These are phyloP conservation scores for Rhinoptilus africanus DNA, from an alignment of 2,113 vertebrate species.

Conservation along the genomic window DNA sequence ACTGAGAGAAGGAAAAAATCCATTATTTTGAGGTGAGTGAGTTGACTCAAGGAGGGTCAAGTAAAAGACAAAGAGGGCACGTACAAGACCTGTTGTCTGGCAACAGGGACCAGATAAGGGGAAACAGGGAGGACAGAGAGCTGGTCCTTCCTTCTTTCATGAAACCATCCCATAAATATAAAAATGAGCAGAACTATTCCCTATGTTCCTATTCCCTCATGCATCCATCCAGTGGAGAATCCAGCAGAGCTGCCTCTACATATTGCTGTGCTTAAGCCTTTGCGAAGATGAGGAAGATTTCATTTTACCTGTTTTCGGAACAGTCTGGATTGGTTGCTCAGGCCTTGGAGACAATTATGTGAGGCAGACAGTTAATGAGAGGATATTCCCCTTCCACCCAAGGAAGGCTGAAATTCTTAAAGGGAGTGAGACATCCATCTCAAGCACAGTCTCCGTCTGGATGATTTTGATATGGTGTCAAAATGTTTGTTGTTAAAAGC, in stretches of 20 bases:
- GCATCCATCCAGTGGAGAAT: not conserved
- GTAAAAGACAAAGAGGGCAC: not conserved
- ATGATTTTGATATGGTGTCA: not conserved
- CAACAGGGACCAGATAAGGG: not conserved
- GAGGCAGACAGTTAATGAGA: not conserved
- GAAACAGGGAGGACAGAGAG: not conserved
- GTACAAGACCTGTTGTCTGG: not conserved
- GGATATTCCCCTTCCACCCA: not conserved
- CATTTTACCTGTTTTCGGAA: not conserved
- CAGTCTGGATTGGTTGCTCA: not conserved
- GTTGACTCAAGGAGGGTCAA: not conserved
- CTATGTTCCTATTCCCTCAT: not conserved
- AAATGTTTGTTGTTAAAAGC: not conserved
- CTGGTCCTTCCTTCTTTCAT: not conserved
- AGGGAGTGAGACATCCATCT: not conserved
- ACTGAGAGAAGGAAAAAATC: not conserved
- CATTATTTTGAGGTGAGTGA: not conserved
- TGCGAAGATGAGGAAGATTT: not conserved
- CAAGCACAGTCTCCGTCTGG: not conserved
- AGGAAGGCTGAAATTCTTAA: not conserved
- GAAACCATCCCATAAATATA: not conserved
- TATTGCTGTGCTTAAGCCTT: not conserved
- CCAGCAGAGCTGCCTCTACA: not conserved
- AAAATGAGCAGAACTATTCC: not conserved
- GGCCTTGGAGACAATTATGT: not conserved